Evolutionary conservation across 2,113 vertebrate genomes (phyloP), one percentile per base, ranked within the genome.

Genomic region (Atherinomorus stipes): DNA sequence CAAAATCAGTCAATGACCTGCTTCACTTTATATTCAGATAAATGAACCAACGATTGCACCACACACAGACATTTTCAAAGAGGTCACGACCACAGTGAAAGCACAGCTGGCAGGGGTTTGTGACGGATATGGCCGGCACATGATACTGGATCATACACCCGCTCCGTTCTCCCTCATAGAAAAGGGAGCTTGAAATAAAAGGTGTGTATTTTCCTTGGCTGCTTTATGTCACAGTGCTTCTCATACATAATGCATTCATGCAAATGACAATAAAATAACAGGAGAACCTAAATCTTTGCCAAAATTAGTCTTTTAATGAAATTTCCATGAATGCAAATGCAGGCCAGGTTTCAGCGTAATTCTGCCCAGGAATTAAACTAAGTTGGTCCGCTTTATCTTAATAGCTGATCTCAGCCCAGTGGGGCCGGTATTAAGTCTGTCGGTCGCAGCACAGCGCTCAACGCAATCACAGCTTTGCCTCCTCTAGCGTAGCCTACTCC

Each of bases 271-370:
- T 40, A 80, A 88, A 92, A 91, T 89, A 90, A 88, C 83, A 81
- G 80, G 84, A 85, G 92, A 89, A 90, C 86, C 86, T 70, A 92
- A 93, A 91, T 90, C 92, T 92, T 83, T 86, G 83, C 79, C 76
- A 92, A 93, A 94, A 91, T 91, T 81, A 90, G 90, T 88, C 88
- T 92, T 93, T 94, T 92, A 93, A 94, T 92, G 89, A 92, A 90
- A 93, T 92, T 93, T 90, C 88, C 82, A 90, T 90, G 88, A 94
- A 93, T 93, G 88, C 88, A 93, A 93, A 93, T 94, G 79, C 89
- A 86, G 67, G 58, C 85, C 78, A 78, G 88, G 87, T 88, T 88
- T 82, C 80, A 89, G 79, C 65, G 82, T 90, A 88, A 92, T 93
- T 94, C 91, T 88, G 83, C 83, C 77, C 87, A 79, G 89, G 92